These are phyloP conservation scores for Strigops habroptila DNA, from an alignment of 2,113 vertebrate genomes.

Conservation along the genomic window DNA sequence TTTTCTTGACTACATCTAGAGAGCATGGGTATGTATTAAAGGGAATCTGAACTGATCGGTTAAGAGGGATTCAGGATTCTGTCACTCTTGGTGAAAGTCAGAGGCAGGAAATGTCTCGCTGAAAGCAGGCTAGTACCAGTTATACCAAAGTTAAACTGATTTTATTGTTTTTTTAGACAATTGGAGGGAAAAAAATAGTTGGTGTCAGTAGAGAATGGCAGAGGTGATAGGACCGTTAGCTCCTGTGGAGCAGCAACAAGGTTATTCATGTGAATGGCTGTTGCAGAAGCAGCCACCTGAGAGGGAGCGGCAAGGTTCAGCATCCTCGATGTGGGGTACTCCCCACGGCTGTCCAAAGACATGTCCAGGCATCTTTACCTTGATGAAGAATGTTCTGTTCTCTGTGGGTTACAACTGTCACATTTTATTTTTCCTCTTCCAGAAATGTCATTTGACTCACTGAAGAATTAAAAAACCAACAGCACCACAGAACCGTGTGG, in stretches of 20 bases:
- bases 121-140: background rate
- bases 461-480: background rate
- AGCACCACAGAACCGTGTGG: background rate
- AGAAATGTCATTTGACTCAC: conserved; percentile 6
- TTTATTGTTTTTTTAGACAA: background rate
- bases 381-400: background rate
- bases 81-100: background rate
- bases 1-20: background rate
- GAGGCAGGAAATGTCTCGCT: background rate
- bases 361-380: background rate
- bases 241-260: background rate
- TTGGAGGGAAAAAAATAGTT: background rate
- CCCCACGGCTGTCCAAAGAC: background rate
- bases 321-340: background rate
- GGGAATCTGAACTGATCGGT: background rate
- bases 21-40: background rate
- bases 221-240: background rate
- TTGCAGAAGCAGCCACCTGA: background rate
- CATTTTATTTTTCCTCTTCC: conserved; percentile 43
- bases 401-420: background rate
- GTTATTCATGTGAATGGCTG: background rate
- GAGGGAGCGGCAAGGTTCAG: background rate
- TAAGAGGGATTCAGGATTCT: background rate
- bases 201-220: background rate
- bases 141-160: background rate